Conservation (phyloP, 2,888 invertebrate genomes). For the Polyommatus iphigenia region DNA sequence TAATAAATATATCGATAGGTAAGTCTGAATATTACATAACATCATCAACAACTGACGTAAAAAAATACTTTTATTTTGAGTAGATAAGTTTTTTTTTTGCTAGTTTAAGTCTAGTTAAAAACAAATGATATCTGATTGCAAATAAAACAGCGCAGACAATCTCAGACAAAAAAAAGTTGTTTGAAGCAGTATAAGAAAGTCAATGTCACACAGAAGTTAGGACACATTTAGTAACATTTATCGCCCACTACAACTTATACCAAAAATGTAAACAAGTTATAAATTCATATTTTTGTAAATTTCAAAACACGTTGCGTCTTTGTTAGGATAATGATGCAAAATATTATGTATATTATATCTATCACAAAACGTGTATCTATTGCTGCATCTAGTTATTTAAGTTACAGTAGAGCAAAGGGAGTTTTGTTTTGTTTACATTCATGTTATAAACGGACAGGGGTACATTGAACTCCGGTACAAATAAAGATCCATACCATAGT, state of each 20-base stretch:
- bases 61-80: not conserved
- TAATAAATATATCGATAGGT: not conserved
- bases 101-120: not conserved
- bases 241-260: not conserved
- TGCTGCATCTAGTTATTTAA: not conserved
- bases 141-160: slow-evolving; percentile 6
- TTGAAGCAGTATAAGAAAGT: not conserved
- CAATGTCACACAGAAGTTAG: slow-evolving; percentile 7
- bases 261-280: not conserved
- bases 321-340: not conserved
- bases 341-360: not conserved
- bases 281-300: not conserved
- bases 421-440: not conserved
- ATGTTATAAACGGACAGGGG: slow-evolving; percentile 44
- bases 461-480: slow-evolving; percentile 67
- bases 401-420: not conserved
- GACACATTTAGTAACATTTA: not conserved
- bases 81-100: not conserved
- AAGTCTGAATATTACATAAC: not conserved
- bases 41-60: not conserved
- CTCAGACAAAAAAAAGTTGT: not conserved
- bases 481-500: slow-evolving; percentile 71
- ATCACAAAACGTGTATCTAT: not conserved
- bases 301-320: not conserved
- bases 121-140: slow-evolving; percentile 10